phyloP scores from a whole-genome alignment of 2,113 vertebrate genomes.

The Sylvietta virens region DNA sequence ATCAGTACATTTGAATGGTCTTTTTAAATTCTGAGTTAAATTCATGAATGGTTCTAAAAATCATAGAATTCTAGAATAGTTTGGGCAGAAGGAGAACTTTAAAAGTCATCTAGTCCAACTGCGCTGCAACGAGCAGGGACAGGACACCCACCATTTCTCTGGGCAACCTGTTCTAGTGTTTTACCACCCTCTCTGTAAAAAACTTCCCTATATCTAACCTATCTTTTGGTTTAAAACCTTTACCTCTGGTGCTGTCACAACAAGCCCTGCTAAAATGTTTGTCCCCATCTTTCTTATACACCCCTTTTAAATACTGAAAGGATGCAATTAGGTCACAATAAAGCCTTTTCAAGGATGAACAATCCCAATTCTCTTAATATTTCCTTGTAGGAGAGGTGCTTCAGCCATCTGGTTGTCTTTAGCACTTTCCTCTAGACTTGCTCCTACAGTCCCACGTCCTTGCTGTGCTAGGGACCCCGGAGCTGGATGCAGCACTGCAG shows the following conservation, averaged over 20 bases:
- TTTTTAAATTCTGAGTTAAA: not conserved
- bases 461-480: fast-evolving
- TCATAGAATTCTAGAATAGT: not conserved
- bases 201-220: not conserved
- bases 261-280: not conserved
- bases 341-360: not conserved
- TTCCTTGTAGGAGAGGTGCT: not conserved
- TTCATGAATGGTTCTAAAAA: not conserved
- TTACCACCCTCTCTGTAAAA: not conserved
- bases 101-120: not conserved
- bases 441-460: not conserved
- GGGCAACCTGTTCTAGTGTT: not conserved
- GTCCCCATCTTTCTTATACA: not conserved
- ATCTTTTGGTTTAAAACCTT: not conserved
- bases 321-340: not conserved
- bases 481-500: not conserved
- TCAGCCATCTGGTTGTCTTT: not conserved
- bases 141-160: not conserved
- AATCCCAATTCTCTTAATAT: not conserved
- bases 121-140: not conserved
- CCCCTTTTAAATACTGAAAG: not conserved
- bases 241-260: not conserved
- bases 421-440: fast-evolving
- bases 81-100: not conserved
- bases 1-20: not conserved